phyloP scores from a whole-genome alignment of 1,140 invertebrate species.

The Araneus ventricosus region DNA sequence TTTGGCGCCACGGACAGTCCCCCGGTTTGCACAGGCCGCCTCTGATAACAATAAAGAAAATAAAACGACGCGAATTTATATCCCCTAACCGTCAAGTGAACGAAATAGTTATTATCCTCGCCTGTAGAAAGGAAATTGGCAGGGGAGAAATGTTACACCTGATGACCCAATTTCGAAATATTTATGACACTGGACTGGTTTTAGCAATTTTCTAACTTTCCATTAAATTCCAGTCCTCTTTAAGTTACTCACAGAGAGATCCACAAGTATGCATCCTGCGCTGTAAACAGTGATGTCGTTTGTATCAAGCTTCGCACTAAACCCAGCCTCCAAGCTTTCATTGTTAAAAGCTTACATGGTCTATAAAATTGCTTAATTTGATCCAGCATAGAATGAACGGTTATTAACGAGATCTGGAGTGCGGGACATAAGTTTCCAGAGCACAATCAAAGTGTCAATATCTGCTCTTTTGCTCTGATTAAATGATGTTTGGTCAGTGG shows the following conservation, averaged over 20 bases:
- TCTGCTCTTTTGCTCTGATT: constrained; percentile 23
- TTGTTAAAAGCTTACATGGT: constrained; percentile 30
- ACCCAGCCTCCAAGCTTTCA: neutral
- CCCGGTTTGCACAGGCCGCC: no score
- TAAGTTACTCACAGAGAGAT: neutral
- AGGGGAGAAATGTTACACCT: neutral
- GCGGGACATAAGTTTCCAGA: neutral
- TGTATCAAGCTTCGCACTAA: neutral
- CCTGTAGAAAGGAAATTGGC: neutral
- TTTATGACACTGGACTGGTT: neutral
- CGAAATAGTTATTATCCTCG: neutral
- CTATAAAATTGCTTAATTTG: constrained; percentile 63
- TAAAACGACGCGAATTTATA: neutral
- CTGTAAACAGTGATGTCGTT: neutral
- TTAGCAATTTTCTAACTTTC: constrained; percentile 49
- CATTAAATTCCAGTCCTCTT: constrained; percentile 27
- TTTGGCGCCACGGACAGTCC: no score
- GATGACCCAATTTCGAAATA: constrained; percentile 11
- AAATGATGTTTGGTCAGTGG: constrained; percentile 39
- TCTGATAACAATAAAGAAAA: no score
- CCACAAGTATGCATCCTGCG: neutral
- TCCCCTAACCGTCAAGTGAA: neutral
- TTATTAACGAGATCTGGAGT: constrained; percentile 25
- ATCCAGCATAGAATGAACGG: neutral
- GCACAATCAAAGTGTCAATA: constrained; percentile 52